Evolutionary conservation across 2,113 vertebrate genomes (phyloP).

Genomic region (Polypterus senegalus): DNA sequence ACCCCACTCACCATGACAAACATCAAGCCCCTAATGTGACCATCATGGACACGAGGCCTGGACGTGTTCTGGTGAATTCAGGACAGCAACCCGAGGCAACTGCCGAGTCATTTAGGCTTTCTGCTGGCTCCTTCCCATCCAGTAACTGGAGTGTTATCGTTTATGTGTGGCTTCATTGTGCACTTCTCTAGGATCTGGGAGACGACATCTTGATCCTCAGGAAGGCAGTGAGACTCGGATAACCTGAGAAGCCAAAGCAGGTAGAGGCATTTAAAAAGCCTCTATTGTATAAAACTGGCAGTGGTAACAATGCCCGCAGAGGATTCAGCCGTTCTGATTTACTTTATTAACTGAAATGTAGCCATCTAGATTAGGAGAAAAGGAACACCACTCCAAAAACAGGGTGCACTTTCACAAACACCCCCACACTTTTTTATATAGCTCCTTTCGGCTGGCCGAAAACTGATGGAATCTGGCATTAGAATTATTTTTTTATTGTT

Average conservation of each 20-base stretch:
- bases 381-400: not conserved
- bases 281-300: not conserved
- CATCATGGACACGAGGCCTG: too few species aligned
- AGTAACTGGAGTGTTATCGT: too few species aligned
- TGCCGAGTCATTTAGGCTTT: too few species aligned
- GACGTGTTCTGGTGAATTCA: too few species aligned
- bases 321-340: not conserved
- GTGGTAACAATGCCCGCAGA: not conserved
- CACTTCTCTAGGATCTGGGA: too few species aligned
- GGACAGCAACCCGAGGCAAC: too few species aligned
- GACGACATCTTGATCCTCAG: too few species aligned
- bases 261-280: not conserved
- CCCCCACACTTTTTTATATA: not conserved
- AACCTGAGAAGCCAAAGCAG: constrained; percentile 2
- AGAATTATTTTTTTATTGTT: not conserved
- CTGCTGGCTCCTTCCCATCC: too few species aligned
- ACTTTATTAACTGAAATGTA: not conserved
- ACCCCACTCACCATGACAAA: too few species aligned
- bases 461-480: not conserved
- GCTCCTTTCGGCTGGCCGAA: not conserved
- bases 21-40: too few species aligned
- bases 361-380: not conserved
- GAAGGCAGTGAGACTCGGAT: not conserved
- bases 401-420: not conserved
- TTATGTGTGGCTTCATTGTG: too few species aligned